Evolutionary conservation across 2,888 invertebrate genomes (phyloP), one percentile per base, ranked within the genome.

Genomic region (Coecobrya sp.): DNA sequence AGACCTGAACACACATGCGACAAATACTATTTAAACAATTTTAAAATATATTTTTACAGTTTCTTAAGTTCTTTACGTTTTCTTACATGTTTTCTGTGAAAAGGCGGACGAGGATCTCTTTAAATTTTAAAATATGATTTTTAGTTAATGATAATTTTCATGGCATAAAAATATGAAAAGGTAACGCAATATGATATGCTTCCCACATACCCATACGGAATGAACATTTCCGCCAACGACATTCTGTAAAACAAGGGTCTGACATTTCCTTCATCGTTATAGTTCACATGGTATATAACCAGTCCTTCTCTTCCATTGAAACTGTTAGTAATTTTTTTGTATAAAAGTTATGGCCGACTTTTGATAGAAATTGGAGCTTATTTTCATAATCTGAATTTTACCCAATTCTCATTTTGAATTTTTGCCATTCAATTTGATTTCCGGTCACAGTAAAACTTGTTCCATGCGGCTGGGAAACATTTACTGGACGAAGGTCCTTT

Each of bases 351-450:
- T n/a, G n/a, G n/a, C n/a, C n/a, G n/a, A n/a, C n/a, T n/a, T n/a
- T n/a, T n/a, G n/a, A n/a, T n/a, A n/a, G n/a, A n/a, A n/a, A n/a
- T n/a, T n/a, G n/a, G n/a, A n/a, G n/a, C n/a, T n/a, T n/a, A n/a
- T n/a, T n/a, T n/a, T n/a, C n/a, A n/a, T n/a, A n/a, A n/a, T n/a
- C n/a, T 49, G 19, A 1, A n/a, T 45, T 55, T 0, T 88, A 91
- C 91, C 91, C 89, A 22, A 93, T 52, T 10, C 93, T 30, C 91
- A 93, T 90, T 59, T 93, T 93, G 27, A 76, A 93, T 13, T 93
- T 93, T 65, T 93, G 92, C 92, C 93, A 93, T 36, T 52, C 8
- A 11, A 93, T 42, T 65, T 87, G 73, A 65, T 91, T 73, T 81
- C 92, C 92, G 1, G 5, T 27, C 2, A 89, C 45, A 0, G 16